Evolutionary conservation across 35 echinoderm and acorn worm species (phyloP), one percentile per base, ranked within the genome.

Genomic region (Anneissia japonica): DNA sequence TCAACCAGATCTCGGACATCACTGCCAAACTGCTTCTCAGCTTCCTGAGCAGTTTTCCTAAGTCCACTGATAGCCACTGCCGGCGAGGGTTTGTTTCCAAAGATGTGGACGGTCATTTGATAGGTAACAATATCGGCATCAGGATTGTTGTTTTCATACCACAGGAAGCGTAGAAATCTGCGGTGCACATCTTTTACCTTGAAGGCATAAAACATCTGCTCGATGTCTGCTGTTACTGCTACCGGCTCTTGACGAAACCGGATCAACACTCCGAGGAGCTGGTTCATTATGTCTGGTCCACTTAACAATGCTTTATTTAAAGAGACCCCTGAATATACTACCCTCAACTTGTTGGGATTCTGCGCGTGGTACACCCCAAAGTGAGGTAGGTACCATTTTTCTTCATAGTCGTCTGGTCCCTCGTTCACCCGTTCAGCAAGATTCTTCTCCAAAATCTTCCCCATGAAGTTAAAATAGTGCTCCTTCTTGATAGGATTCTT

Each of bases 71-170:
- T 88, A n/a, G 86, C 86, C 4, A 88, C 78, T 7, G 86, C 86
- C 74, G 87, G 87, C 3, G 87, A 89, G 3, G 87, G 87, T 30
- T 74, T 89, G 23, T 82, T 89, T 1, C 87, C 87, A 82, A 89
- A 88, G 38, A 89, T 75, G 31, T 89, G 79, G 0, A 82, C 79
- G 16, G 34, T 26, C 87, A 89, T 89, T 31, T 23, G 79, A 30
- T 86, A 86, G 21, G 45, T 86, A 34, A 91, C 30, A 7, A 86
- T 74, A 31, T 46, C 26, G 16, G 12, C 38, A 28, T 80, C 46
- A 16, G 35, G 28, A 10, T 86, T 28, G 72, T 91, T 91, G 40
- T 86, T 45, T 85, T 91, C 41, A 39, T 38, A 86, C 83, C 89
- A 91, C 33, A 91, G 76, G 37, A 89, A 75, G 11, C 88, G 82